Conservation (phyloP, 35 echinoderm and acorn worm species). For the Antedon bifida region DNA sequence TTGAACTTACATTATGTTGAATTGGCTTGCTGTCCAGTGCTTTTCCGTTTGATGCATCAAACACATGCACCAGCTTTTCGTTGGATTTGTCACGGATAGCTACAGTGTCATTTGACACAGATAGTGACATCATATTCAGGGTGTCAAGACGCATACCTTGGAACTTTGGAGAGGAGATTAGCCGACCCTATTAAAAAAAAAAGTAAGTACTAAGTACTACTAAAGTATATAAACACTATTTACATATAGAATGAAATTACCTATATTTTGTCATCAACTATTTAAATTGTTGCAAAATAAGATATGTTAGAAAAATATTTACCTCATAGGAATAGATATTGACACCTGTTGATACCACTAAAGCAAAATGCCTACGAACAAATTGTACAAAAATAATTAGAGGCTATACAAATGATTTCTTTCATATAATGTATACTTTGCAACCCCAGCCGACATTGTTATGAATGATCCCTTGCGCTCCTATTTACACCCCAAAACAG, state of each 20-base stretch:
- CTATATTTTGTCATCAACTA: too few species aligned
- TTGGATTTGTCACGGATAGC: slow-evolving; percentile 86
- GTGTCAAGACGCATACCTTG: slow-evolving; percentile 74
- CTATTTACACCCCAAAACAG: too few species aligned
- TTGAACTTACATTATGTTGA: slow-evolving; percentile 66
- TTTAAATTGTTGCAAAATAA: too few species aligned
- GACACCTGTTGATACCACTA: slow-evolving; percentile 67
- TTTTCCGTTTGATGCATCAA: slow-evolving; percentile 71
- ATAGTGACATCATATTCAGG: slow-evolving; percentile 52
- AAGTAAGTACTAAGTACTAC: too few species aligned
- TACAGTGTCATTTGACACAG: slow-evolving; percentile 80
- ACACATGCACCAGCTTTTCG: slow-evolving; percentile 89
- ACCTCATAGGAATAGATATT: slow-evolving; percentile 91
- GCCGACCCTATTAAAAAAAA: slow-evolving; percentile 52
- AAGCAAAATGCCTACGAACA: slow-evolving; percentile 75
- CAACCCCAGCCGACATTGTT: too few species aligned
- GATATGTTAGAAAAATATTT: neutral
- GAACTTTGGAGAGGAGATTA: slow-evolving; percentile 86
- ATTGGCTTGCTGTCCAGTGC: slow-evolving; percentile 83
- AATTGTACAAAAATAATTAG: neutral
- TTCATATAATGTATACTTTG: too few species aligned
- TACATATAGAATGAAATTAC: too few species aligned
- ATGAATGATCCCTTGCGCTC: too few species aligned
- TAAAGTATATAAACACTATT: neutral
- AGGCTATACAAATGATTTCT: too few species aligned